Evolutionary conservation across 2,888 invertebrate species (phyloP).

Genomic region (Bembecia ichneumoniformis): DNA sequence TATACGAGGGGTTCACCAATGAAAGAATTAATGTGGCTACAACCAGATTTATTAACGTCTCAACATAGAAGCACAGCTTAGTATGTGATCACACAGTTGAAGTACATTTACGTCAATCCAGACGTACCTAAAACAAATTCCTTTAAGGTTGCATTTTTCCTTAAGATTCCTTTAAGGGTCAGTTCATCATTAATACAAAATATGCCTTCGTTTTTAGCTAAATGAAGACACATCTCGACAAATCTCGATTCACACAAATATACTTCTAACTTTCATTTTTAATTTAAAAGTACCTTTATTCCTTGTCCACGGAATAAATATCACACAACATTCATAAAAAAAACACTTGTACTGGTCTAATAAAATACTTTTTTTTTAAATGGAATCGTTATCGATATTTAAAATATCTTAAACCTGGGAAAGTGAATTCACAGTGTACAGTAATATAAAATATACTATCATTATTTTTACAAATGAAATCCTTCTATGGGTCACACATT

Average conservation of each 20-base stretch:
- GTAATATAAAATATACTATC: conserved; percentile 23
- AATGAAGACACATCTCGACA: no score
- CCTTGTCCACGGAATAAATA: conserved; percentile 27
- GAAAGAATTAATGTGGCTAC: conserved; percentile 23
- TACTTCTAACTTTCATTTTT: background rate
- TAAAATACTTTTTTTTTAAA: conserved; percentile 29
- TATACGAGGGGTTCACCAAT: no score
- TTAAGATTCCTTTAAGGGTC: no score
- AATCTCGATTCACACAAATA: no score
- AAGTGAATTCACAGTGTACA: conserved; percentile 29
- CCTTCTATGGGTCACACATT: conserved; percentile 1
- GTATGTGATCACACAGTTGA: conserved; percentile 8
- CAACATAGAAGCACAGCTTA: conserved; percentile 51
- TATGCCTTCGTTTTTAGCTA: no score
- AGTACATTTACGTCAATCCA: background rate
- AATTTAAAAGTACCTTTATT: conserved; percentile 14
- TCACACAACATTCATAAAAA: conserved; percentile 16
- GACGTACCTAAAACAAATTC: background rate
- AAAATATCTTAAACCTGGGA: conserved; percentile 46
- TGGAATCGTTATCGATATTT: conserved; percentile 13
- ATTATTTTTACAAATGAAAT: conserved; percentile 4
- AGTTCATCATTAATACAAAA: no score
- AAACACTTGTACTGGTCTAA: conserved; percentile 41
- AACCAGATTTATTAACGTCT: conserved; percentile 57
- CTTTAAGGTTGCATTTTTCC: no score